Base-by-base conservation (phyloP, 2,888 invertebrate genomes). In the Drosophila kuntzei region DNA sequence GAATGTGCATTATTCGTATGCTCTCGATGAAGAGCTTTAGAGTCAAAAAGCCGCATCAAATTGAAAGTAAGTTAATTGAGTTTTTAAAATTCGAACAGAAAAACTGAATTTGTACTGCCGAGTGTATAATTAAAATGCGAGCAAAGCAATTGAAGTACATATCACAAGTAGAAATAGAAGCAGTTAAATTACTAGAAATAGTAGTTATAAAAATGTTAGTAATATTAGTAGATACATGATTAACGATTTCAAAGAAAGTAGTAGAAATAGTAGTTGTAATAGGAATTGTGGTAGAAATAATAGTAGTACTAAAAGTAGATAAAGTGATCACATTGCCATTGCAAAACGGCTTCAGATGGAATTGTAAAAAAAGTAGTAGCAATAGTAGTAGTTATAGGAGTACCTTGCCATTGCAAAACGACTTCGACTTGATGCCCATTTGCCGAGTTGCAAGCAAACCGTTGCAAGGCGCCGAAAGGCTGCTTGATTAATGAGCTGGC, bases 51-150 rank as follows among this genome's bases (percentile, higher is more conserved):
- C 25, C 44, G 29, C 57, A 44, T 36, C 41, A 39, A 50, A 71
- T 61, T 63, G 79, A 85, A 85, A 69, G 67, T 57, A 51, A 58
- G 53, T 64, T 73, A 76, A 85, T 82, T 79, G 69, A 85, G 87
- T 81, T 81, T 82, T 69, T 57, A 65, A 62, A 62, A 41, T 8
- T 22, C 16, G 36, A 58, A 18, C 55, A 47, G 8, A 12, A 44
- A 34, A 80, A 80, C 80, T 66, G 71, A 50, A 68, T 65, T 79
- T 73, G 62, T 61, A 51, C 76, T 79, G 76, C 8, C 32, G 58
- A 62, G 63, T 66, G 73, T 67, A 71, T 82, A 76, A 87, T 87
- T 87, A 76, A 81, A 71, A 70, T 50, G 60, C 58, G 58, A 39
- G 69, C 68, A 49, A 57, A 36, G 69, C 68, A 60, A 67, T 66